Evolutionary conservation across 2,888 invertebrate genomes (phyloP), one percentile per base, ranked within the genome.

Genomic region (Junonia oenone): DNA sequence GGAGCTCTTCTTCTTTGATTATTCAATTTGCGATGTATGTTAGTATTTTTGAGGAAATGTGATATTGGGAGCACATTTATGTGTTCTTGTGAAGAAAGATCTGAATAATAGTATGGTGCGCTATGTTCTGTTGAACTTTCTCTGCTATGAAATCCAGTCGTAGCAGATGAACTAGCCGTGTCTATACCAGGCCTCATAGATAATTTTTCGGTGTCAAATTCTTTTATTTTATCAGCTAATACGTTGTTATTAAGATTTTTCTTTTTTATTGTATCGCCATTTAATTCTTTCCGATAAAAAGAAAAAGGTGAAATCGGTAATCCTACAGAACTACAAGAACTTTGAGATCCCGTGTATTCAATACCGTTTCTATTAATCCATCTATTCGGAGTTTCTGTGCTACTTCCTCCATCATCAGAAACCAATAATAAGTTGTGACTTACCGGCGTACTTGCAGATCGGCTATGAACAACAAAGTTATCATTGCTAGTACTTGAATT

Each of bases 91-190:
- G 91, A 84, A 65, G 89, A 93, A 48, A 93, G 88, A 77, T 97
- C 97, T 0, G 97, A 96, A 75, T 97, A 97, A 72, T 97, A 97
- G 72, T 97, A 97, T 0, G 97, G 96, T 29, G 95, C 96, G 53
- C 93, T 92, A 60, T 94, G 93, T 63, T 93, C 93, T 14, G 91
- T 90, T 62, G 93, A 93, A 68, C 92, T 93, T 68, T 92, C 92
- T 56, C 93, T 90, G 66, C 92, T 92, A 63, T 93, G 93, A 64
- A 91, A 84, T 2, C 91, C 91, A 17, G 90, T 90, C 17, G 83
- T 78, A 17, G 78, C 76, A 35, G 83, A 82, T 33, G 83, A 81
- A 57, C 76, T 71, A 65, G 82, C 81, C 46, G 77, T 73, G 45
- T 86, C 82, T 58, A 66, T 75, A 29, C 72, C 76, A 22, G 76